These are phyloP conservation scores for Cataglyphis altisquamis DNA, from an alignment of 2,888 invertebrate species.

Conservation along the genomic window DNA sequence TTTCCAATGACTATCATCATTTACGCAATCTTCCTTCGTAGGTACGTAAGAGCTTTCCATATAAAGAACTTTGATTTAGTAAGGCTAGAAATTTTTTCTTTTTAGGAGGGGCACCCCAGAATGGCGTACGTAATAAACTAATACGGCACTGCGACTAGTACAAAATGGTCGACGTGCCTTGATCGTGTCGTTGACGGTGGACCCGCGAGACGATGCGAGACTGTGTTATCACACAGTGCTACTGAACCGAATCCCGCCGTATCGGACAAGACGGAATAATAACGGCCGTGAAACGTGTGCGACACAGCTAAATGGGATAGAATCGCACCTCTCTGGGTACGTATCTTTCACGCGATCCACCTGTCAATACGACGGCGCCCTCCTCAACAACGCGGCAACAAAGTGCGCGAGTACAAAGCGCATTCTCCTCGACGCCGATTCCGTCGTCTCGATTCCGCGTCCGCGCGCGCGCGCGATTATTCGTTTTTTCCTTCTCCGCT, in stretches of 20 bases:
- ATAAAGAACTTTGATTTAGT: too few species aligned
- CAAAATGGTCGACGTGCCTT: slow-evolving; percentile 82
- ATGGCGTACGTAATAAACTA: neutral
- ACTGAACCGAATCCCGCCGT: slow-evolving; percentile 56
- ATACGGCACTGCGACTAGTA: slow-evolving; percentile 67
- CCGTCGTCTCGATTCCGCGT: neutral
- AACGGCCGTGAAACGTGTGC: slow-evolving; percentile 45
- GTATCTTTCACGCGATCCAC: slow-evolving; percentile 66
- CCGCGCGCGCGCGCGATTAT: neutral
- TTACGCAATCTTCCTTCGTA: too few species aligned
- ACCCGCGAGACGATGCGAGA: slow-evolving; percentile 59
- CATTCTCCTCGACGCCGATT: neutral
- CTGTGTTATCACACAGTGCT: slow-evolving; percentile 53
- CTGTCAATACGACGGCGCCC: slow-evolving; percentile 77
- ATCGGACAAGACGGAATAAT: slow-evolving; percentile 16
- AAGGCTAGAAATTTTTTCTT: too few species aligned
- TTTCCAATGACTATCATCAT: too few species aligned
- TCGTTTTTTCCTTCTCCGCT: neutral
- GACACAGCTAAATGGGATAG: slow-evolving; percentile 66
- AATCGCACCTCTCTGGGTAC: slow-evolving; percentile 58
- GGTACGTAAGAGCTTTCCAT: too few species aligned
- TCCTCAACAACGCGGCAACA: slow-evolving; percentile 77
- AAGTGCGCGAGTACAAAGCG: neutral
- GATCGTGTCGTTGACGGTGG: slow-evolving; percentile 68
- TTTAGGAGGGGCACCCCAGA: too few species aligned